Evolutionary conservation across 1,140 invertebrate genomes (phyloP).

Genomic region (Epicauta chinensis): DNA sequence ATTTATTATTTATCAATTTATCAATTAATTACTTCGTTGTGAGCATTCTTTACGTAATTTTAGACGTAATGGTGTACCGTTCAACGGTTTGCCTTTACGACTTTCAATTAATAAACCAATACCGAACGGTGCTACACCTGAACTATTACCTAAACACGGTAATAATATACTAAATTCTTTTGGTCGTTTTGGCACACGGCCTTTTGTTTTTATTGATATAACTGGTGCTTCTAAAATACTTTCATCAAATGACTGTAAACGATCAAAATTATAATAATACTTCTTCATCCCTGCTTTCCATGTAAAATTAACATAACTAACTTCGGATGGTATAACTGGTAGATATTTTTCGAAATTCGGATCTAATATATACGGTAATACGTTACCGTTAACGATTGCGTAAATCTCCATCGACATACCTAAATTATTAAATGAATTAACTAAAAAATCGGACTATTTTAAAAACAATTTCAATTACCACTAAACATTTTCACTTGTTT

Average conservation of each 20-base stretch:
- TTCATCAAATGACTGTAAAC: conserved; percentile 74
- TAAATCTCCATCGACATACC: conserved; percentile 82
- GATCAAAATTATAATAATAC: conserved; percentile 84
- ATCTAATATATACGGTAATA: conserved; percentile 77
- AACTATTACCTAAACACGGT: conserved; percentile 82
- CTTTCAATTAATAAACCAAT: conserved; percentile 82
- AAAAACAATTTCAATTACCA: conserved; percentile 52
- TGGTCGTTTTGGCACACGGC: conserved; percentile 73
- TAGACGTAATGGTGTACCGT: conserved; percentile 84
- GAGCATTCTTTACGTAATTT: conserved; percentile 91
- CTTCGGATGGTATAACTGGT: conserved; percentile 84
- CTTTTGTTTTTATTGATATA: conserved; percentile 79
- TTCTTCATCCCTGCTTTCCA: conserved; percentile 81
- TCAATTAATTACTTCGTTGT: conserved; percentile 66
- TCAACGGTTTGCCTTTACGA: conserved; percentile 65
- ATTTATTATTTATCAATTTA: background rate
- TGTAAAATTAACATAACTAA: conserved; percentile 85
- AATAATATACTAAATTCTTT: conserved; percentile 90
- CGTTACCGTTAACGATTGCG: conserved; percentile 77
- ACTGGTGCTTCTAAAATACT: conserved; percentile 75
- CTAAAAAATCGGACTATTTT: background rate
- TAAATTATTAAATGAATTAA: conserved; percentile 37
- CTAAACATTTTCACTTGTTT: conserved; percentile 85
- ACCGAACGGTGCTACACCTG: conserved; percentile 81
- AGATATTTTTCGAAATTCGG: conserved; percentile 84